Conservation (phyloP, 2,888 invertebrate genomes). For the Lordiphosa fenestrarum region DNA sequence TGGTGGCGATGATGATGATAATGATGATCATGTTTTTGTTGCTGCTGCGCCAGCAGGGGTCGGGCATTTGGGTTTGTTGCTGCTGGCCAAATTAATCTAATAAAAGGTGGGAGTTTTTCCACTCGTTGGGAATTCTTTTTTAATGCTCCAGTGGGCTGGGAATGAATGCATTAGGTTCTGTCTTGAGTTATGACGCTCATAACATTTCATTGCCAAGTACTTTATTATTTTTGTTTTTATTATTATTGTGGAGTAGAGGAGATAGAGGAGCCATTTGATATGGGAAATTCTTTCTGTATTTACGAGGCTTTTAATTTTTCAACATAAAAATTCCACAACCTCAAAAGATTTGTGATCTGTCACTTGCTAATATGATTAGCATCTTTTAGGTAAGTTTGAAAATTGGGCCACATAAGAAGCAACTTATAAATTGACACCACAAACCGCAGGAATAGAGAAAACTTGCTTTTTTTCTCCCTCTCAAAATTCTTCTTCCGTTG, state of each 20-base stretch:
- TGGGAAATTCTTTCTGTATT: conserved; percentile 31
- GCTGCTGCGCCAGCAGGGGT: conserved; percentile 43
- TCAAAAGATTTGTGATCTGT: too few relatives aligned
- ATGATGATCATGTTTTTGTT: conserved; percentile 33
- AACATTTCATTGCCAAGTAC: conserved; percentile 44
- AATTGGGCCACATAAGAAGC: too few relatives aligned
- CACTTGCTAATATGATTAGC: too few relatives aligned
- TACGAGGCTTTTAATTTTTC: too few relatives aligned
- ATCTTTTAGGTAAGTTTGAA: too few relatives aligned
- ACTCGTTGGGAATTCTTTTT: not conserved
- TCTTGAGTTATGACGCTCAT: conserved; percentile 52
- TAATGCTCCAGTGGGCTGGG: conserved; percentile 24
- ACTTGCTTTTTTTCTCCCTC: too few relatives aligned
- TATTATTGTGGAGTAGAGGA: conserved; percentile 21
- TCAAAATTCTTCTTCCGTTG: too few relatives aligned
- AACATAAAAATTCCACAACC: too few relatives aligned
- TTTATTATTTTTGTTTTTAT: conserved; percentile 39
- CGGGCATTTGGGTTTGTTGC: conserved; percentile 36
- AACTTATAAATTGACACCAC: too few relatives aligned
- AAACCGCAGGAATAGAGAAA: too few relatives aligned
- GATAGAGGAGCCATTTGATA: conserved; percentile 13
- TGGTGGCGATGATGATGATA: conserved; percentile 44
- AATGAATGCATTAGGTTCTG: conserved; percentile 32
- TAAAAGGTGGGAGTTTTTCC: conserved; percentile 62
- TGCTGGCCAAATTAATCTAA: conserved; percentile 65